Evolutionary conservation across 1,140 invertebrate species (phyloP).

Genomic region (Hylaeus volcanicus): DNA sequence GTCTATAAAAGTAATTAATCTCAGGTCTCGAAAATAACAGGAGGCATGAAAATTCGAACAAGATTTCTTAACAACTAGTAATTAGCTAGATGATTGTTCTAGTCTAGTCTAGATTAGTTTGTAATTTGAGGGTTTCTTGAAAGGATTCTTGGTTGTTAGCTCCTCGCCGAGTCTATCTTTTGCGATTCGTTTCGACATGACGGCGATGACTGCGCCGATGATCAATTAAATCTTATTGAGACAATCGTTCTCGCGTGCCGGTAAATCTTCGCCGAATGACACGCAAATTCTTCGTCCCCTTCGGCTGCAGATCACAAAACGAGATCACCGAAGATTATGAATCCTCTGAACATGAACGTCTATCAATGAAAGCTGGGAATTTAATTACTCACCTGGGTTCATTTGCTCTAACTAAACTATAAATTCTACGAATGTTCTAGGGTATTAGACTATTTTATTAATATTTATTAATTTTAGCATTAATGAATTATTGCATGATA

Average conservation of each 20-base stretch:
- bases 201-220: constrained; percentile 19
- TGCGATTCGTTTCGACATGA: constrained; percentile 9
- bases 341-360: background rate
- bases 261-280: constrained; percentile 40
- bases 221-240: constrained; percentile 36
- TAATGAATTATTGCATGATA: no score
- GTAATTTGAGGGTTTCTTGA: no score
- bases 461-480: no score
- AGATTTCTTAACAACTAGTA: no score
- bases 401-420: background rate
- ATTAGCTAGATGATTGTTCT: no score
- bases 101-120: no score
- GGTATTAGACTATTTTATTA: no score
- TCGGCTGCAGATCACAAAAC: background rate
- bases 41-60: no score
- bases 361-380: background rate
- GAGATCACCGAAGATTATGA: background rate
- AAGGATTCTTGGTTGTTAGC: background rate
- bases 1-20: no score
- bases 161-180: background rate
- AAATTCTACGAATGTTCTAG: no score
- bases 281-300: constrained; percentile 35
- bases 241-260: constrained; percentile 45
- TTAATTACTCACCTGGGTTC: background rate
- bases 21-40: no score